Evolutionary conservation across 2,113 vertebrate genomes (phyloP).

Genomic region (Dicaeum eximium): DNA sequence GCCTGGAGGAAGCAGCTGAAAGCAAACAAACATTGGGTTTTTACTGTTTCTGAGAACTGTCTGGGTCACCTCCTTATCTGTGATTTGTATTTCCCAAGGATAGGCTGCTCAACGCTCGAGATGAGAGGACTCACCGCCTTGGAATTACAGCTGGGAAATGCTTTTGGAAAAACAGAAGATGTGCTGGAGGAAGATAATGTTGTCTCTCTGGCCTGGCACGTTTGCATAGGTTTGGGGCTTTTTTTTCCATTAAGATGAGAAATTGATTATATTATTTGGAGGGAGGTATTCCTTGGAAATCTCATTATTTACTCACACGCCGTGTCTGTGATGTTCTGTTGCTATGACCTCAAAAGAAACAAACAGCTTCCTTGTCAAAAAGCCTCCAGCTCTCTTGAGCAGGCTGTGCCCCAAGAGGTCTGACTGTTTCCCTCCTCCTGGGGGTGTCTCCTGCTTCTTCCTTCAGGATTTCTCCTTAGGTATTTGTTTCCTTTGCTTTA

Average conservation of each 20-base stretch:
- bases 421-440: background rate
- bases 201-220: background rate
- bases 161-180: conserved; percentile 33
- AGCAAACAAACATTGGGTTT: background rate
- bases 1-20: background rate
- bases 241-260: background rate
- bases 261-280: background rate
- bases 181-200: background rate
- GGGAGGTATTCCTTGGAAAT: conserved; percentile 10
- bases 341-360: conserved; percentile 16
- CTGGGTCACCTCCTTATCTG: conserved; percentile 11
- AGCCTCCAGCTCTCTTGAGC: background rate
- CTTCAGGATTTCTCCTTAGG: background rate
- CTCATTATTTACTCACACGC: background rate
- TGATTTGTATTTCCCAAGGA: background rate
- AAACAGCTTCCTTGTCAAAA: background rate
- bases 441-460: background rate
- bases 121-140: background rate
- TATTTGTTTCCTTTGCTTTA: background rate
- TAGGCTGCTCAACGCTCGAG: background rate
- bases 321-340: background rate
- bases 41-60: background rate
- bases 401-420: background rate
- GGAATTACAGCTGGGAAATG: conserved; percentile 38
- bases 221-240: background rate